phyloP scores from a whole-genome alignment of 2,797 vertebrate genomes.

The Emys orbicularis region DNA sequence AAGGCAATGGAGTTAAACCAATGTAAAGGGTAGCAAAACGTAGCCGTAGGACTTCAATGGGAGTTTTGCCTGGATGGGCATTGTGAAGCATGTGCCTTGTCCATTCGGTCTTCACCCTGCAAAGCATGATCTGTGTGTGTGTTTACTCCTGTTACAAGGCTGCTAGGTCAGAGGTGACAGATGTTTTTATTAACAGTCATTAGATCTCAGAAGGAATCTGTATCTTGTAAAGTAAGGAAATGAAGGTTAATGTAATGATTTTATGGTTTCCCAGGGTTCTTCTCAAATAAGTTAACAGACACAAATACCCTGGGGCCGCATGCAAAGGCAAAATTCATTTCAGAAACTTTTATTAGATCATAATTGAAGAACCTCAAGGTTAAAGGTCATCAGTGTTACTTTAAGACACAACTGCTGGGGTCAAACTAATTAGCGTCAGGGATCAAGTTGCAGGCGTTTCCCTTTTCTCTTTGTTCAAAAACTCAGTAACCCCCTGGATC shows the following conservation, averaged over 20 bases:
- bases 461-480: constrained; percentile 12
- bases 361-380: constrained; percentile 14
- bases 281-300: constrained; percentile 22
- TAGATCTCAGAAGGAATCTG: constrained; percentile 5
- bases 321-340: constrained; percentile 43
- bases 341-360: constrained; percentile 46
- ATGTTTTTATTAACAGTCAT: neutral
- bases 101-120: fast-evolving
- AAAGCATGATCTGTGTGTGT: neutral
- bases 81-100: fast-evolving
- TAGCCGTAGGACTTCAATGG: neutral
- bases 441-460: constrained; percentile 44
- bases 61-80: neutral
- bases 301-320: constrained; percentile 24
- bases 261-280: constrained; percentile 30
- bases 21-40: neutral
- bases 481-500: neutral
- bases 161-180: neutral
- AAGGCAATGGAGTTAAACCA: neutral
- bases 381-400: constrained; percentile 63
- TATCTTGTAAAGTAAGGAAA: constrained; percentile 30
- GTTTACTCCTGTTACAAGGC: neutral
- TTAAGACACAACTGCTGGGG: constrained; percentile 58
- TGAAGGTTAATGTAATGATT: constrained; percentile 30
- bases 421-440: constrained; percentile 66